These are phyloP conservation scores for Chironomus tentans DNA, from an alignment of 2,888 invertebrate genomes.

Conservation along the genomic window DNA sequence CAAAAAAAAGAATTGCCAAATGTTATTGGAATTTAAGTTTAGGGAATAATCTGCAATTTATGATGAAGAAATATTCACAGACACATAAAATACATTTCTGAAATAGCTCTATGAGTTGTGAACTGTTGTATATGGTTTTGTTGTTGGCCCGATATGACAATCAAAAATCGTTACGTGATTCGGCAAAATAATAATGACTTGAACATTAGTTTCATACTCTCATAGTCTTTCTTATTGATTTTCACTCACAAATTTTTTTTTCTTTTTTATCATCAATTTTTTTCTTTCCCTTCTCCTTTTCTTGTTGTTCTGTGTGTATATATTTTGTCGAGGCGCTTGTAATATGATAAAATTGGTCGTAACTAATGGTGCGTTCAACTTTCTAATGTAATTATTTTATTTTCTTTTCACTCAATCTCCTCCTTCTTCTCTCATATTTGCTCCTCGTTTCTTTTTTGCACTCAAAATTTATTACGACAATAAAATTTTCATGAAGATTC, in stretches of 20 bases:
- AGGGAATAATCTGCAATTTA: too few species aligned
- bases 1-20: not conserved
- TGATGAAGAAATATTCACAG: too few species aligned
- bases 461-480: not conserved
- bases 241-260: not conserved
- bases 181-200: slow-evolving; percentile 2
- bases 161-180: slow-evolving; percentile 10
- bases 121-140: not conserved
- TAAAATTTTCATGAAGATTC: not conserved
- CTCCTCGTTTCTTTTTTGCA: not conserved
- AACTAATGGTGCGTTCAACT: slow-evolving; percentile 7
- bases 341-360: not conserved
- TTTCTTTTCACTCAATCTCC: not conserved
- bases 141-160: not conserved
- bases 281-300: too few species aligned
- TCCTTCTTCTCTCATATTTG: not conserved
- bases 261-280: not conserved
- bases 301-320: not conserved
- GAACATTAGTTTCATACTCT: not conserved
- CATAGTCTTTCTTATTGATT: not conserved
- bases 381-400: slow-evolving; percentile 1
- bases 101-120: too few species aligned
- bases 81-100: too few species aligned
- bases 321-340: not conserved
- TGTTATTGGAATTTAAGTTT: too few species aligned